These are phyloP conservation scores for Coenonympha arcania DNA, from an alignment of 2,888 invertebrate species.

Conservation along the genomic window DNA sequence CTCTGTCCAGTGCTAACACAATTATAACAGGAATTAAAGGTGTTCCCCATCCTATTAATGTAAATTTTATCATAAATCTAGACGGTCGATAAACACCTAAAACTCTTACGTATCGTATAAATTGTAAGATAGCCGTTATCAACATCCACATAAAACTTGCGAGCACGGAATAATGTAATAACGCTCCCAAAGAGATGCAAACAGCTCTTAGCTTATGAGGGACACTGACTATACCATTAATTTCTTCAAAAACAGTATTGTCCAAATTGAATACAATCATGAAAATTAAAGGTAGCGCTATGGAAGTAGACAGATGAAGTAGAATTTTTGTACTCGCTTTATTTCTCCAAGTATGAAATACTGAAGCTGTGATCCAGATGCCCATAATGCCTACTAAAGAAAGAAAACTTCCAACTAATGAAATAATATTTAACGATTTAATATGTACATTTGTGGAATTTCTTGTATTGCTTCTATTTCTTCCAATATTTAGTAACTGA, in stretches of 20 bases:
- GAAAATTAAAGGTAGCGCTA: slow-evolving; percentile 74
- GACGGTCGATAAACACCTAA: slow-evolving; percentile 74
- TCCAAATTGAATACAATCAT: slow-evolving; percentile 57
- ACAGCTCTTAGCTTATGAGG: slow-evolving; percentile 40
- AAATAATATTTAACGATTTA: slow-evolving; percentile 71
- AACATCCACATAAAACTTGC: slow-evolving; percentile 83
- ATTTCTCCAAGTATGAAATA: slow-evolving; percentile 76
- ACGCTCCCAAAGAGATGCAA: slow-evolving; percentile 76
- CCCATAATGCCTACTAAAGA: slow-evolving; percentile 75
- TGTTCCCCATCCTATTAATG: slow-evolving; percentile 77
- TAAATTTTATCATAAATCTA: slow-evolving; percentile 77
- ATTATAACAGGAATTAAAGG: slow-evolving; percentile 71
- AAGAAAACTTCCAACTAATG: slow-evolving; percentile 73
- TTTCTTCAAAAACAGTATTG: slow-evolving; percentile 39
- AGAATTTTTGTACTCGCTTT: slow-evolving; percentile 78
- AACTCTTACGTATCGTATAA: slow-evolving; percentile 79
- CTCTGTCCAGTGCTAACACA: slow-evolving; percentile 58
- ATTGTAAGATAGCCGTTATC: slow-evolving; percentile 79
- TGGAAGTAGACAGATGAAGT: slow-evolving; percentile 76
- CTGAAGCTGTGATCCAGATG: slow-evolving; percentile 73
- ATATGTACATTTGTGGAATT: slow-evolving; percentile 41
- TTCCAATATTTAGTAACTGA: slow-evolving; percentile 60
- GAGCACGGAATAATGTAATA: slow-evolving; percentile 79
- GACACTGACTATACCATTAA: slow-evolving; percentile 36
- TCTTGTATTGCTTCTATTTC: slow-evolving; percentile 28